Evolutionary conservation across 2,888 invertebrate genomes (phyloP).

Genomic region (Cantharis flavilabris): DNA sequence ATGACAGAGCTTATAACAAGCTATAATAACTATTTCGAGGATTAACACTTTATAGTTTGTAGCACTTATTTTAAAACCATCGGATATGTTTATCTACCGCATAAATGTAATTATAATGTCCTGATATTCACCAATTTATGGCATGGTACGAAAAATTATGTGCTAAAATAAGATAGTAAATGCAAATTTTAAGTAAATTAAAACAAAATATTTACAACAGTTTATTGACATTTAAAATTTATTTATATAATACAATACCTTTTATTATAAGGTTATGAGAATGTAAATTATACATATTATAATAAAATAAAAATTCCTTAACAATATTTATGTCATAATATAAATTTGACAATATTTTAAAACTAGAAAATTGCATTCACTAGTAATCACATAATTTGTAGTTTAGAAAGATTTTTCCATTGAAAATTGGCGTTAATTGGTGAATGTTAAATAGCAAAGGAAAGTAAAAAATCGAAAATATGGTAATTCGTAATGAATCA

Average conservation of each 20-base stretch:
- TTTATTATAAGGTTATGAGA: neutral
- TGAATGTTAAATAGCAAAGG: neutral
- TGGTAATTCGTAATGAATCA: neutral
- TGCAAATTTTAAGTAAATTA: neutral
- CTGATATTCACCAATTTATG: neutral
- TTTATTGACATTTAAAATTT: neutral
- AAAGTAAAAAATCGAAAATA: conserved; percentile 5
- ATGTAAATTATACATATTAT: neutral
- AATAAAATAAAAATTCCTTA: neutral
- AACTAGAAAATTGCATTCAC: neutral
- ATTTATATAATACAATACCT: neutral
- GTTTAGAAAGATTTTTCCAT: neutral
- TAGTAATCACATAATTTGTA: neutral
- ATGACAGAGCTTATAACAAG: neutral
- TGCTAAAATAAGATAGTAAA: neutral
- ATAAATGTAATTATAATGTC: neutral
- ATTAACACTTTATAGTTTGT: neutral
- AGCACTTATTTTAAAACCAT: neutral
- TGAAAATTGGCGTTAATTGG: neutral
- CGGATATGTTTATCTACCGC: neutral
- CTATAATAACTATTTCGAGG: neutral
- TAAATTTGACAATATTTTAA: neutral
- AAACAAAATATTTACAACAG: neutral
- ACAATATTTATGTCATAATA: neutral
- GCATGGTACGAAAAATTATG: too few species aligned